Conservation (phyloP, 2,113 vertebrate genomes). For the Scomber scombrus region DNA sequence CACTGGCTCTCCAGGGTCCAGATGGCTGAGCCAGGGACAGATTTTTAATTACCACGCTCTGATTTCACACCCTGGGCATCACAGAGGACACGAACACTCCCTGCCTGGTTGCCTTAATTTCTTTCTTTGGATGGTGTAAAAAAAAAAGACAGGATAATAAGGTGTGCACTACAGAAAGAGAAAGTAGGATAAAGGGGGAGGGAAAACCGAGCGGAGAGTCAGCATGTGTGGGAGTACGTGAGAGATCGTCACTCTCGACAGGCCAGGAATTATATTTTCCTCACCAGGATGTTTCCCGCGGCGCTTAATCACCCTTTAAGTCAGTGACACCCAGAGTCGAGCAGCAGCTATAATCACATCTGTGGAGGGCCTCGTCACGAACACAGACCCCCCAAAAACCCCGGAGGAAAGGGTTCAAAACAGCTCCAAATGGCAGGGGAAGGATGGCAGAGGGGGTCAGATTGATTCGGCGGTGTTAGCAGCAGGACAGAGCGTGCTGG, state of each 20-base stretch:
- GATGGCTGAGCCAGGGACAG: constrained; percentile 68
- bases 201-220: constrained; percentile 7
- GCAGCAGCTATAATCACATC: constrained; percentile 65
- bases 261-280: constrained; percentile 71
- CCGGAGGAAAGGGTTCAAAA: constrained; percentile 50
- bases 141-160: constrained; percentile 35
- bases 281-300: constrained; percentile 64
- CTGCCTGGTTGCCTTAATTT: constrained; percentile 41
- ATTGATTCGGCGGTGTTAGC: constrained; percentile 61
- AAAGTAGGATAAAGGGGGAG: constrained; percentile 15
- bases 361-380: constrained; percentile 47
- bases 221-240: constrained; percentile 31
- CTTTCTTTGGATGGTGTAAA: constrained; percentile 26
- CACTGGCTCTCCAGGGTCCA: constrained; percentile 69
- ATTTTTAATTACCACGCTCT: constrained; percentile 79
- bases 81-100: constrained; percentile 63
- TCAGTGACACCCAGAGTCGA: constrained; percentile 54
- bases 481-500: constrained; percentile 50
- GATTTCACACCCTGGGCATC: constrained; percentile 72
- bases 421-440: constrained; percentile 57
- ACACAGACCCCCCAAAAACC: constrained; percentile 53
- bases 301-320: constrained; percentile 69
- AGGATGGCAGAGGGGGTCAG: constrained; percentile 56
- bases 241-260: constrained; percentile 63
- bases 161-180: constrained; percentile 36